Evolutionary conservation across 2,113 vertebrate species (phyloP).

Genomic region (Sceloporus tristichus): DNA sequence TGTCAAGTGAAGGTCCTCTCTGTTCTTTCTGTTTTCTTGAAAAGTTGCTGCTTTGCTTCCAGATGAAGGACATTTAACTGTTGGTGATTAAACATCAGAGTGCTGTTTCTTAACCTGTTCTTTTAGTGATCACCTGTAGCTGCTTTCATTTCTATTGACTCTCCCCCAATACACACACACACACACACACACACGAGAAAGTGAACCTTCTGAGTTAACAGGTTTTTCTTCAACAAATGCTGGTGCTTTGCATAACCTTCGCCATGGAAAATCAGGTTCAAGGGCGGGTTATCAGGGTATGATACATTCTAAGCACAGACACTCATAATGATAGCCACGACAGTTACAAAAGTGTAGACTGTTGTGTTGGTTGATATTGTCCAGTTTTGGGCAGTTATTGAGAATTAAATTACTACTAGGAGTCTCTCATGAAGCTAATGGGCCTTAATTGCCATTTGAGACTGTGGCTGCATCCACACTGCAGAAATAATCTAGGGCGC

Average conservation of each 20-base stretch:
- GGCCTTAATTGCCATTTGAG: no score
- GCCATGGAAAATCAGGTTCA: neutral
- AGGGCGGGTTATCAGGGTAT: neutral
- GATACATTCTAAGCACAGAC: neutral
- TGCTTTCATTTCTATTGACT: neutral
- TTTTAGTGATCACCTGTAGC: rapidly evolving
- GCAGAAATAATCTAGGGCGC: no score
- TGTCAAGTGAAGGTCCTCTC: neutral
- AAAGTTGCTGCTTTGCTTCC: neutral
- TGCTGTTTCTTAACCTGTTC: neutral
- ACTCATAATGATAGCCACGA: no score
- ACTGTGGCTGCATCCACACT: no score
- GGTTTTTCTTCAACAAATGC: neutral
- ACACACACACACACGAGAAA: rapidly evolving
- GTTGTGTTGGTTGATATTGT: no score
- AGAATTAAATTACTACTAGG: no score
- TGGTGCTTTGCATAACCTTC: neutral
- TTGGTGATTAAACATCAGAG: neutral
- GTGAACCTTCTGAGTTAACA: neutral
- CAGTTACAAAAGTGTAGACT: no score
- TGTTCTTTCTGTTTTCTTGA: rapidly evolving
- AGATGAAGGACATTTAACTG: neutral
- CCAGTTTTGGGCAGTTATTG: no score
- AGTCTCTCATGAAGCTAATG: no score
- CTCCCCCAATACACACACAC: neutral